Base-by-base conservation (phyloP, 2,888 invertebrate genomes). In the Synergus gifuensis region DNA sequence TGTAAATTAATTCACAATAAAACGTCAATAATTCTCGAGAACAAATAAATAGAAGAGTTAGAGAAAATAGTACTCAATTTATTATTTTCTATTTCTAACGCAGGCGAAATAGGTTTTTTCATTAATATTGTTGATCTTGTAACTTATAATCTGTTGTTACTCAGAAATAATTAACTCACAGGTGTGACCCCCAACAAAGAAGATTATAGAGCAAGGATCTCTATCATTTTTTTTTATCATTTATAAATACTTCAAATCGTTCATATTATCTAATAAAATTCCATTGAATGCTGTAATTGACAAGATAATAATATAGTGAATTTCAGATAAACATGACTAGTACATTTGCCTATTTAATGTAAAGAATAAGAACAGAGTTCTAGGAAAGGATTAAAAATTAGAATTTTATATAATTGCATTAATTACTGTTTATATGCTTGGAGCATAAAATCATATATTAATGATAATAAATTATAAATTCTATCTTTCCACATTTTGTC, bases 121-220 rank as follows among this genome's bases (percentile, higher is more conserved):
- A 49, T 69, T 46, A 69, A 69, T 49, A 49, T 49, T 46, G 28
- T 2, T 66, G 66, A n/a, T 44, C 18, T 66, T 66, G 18, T 12
- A 44, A 44, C 18, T 69, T 28, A 22, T 49, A 22, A 69, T 69
- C 44, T 69, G 46, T 69, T 69, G 67, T 46, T 69, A 69, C 16
- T 8, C 7, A 12, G 46, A 46, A 69, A 22, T 22, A 69, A 69
- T 69, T 44, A 69, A 69, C 22, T 67, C 66, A 11, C 42, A 67
- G 66, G 66, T 49, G 46, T 69, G 22, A n/a, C 22, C 8, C 22
- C 14, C 22, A 46, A 22, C 46, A 22, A 22, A 69, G 28, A 22
- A 44, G 67, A 69, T 69, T 69, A 69, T 69, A 46, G 22, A 46
- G 14, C 22, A 49, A 46, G 46, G 5, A 44, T 46, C 22, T 69